A percentile compares a stretch with the other conserved stretches of the same genome.
phyloP scores from a whole-genome alignment of 2,797 vertebrate genomes.

The Leuciscus waleckii region DNA sequence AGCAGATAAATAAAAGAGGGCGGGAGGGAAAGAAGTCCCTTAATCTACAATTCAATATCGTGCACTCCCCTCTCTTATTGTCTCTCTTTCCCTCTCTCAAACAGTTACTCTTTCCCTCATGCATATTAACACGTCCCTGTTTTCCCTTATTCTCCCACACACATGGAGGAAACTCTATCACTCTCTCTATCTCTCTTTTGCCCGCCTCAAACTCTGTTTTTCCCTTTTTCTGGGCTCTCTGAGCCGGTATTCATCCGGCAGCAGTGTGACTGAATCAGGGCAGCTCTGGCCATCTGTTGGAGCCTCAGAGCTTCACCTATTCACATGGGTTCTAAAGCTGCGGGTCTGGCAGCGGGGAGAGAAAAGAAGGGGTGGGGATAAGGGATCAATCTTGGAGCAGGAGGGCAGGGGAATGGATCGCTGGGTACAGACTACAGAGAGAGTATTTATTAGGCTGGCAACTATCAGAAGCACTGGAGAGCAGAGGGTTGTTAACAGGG shows the following conservation, averaged over 20 bases:
- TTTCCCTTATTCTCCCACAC: conserved; percentile 20
- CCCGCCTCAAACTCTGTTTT: conserved; percentile 52
- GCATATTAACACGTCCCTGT: conserved; percentile 51
- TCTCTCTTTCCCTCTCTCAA: conserved; percentile 40
- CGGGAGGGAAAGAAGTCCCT: conserved; percentile 71
- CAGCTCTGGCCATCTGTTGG: conserved; percentile 79
- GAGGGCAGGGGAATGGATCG: conserved; percentile 64
- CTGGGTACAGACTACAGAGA: conserved; percentile 73
- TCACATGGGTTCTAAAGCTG: conserved; percentile 76
- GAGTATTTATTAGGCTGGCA: conserved; percentile 75
- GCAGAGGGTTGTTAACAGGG: conserved; percentile 64
- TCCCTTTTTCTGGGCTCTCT: conserved; percentile 50
- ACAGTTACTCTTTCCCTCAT: conserved; percentile 43
- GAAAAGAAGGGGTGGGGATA: conserved; percentile 63
- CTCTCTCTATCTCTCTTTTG: conserved; percentile 47
- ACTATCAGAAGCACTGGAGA: conserved; percentile 65
- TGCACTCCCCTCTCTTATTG: conserved; percentile 60
- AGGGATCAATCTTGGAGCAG: conserved; percentile 62
- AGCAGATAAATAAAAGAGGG: conserved; percentile 79
- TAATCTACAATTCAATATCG: conserved; percentile 82
- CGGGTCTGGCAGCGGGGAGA: conserved; percentile 68
- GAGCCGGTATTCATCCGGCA: conserved; percentile 68
- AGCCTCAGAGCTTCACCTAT: conserved; percentile 77
- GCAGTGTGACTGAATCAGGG: conserved; percentile 68
- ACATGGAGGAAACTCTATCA: conserved; percentile 45